These are phyloP conservation scores for Odobenus rosmarus DNA, from an alignment of 2,113 vertebrate genomes.

Conservation along the genomic window DNA sequence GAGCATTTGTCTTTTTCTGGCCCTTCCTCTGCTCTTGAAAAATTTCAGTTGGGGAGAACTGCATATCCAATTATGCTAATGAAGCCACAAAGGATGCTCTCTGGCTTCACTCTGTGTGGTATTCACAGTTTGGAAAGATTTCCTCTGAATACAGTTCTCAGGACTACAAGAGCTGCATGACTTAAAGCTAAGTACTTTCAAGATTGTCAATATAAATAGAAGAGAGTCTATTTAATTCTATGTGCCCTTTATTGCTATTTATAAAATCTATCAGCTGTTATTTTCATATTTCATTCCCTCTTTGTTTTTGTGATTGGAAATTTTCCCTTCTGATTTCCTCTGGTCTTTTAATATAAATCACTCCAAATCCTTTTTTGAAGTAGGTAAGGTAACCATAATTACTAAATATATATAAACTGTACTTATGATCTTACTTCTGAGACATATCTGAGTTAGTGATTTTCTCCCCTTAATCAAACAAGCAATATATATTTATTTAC, in stretches of 20 bases:
- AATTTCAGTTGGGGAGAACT: background rate
- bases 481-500: background rate
- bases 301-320: background rate
- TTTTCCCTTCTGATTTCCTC: background rate
- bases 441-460: background rate
- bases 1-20: background rate
- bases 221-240: background rate
- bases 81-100: background rate
- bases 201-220: constrained; percentile 44
- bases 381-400: background rate
- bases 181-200: constrained; percentile 52
- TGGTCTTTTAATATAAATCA: background rate
- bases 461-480: background rate
- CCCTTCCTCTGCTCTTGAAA: constrained; percentile 3
- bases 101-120: background rate
- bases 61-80: constrained; percentile 44
- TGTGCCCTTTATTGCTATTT: constrained; percentile 1
- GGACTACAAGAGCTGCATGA: background rate
- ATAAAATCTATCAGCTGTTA: background rate
- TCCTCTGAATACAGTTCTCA: constrained; percentile 54
- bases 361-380: background rate
- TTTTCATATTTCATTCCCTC: background rate
- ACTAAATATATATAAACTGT: background rate
- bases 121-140: background rate
- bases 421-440: background rate